Evolutionary conservation across 2,797 vertebrate genomes (phyloP), one percentile per base, ranked within the genome.

Genomic region (Lophotriccus pileatus): DNA sequence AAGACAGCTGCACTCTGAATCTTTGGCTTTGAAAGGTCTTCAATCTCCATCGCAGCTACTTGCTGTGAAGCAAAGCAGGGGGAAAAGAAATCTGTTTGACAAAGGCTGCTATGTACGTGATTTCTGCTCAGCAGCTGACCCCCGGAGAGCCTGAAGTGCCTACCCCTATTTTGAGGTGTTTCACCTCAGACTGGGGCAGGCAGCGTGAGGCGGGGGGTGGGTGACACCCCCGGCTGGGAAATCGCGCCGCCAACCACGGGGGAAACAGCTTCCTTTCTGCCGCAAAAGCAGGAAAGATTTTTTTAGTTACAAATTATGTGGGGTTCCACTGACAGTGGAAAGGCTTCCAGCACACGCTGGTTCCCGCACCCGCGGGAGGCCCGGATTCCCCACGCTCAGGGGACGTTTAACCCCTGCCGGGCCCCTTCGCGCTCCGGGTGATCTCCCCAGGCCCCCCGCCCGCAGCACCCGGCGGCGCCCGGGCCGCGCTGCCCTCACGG

Each of bases 121-220:
- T 30, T 75, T 44, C 32, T 43, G 13, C 46, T 53, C 66, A 24
- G 59, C n/a, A 53, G 55, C 70, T 28, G 47, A 28, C 5, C 19
- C 49, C 58, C 1, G 4, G 30, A 36, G 36, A 63, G 27, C 12
- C 36, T 27, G 1, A 44, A 69, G 44, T 3, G 43, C 22, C 59
- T 5, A 2, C 23, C 7, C 1, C n/a, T 23, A 7, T 27, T 55
- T 24, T 22, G 11, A 22, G 3, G 19, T 19, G 32, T n/a, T 49
- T 43, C 34, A 14, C 27, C 36, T 20, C 56, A 1, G 7, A 1
- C 16, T 3, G 50, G 0, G 9, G 21, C 59, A 37, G 86, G 34
- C 81, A 1, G 58, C 3, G 4, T 3, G 3, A 3, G 27, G n/a
- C 17, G 52, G 56, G 0, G 30, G 3, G 2, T 10, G 6, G 66